Conservation (phyloP, 2,888 invertebrate genomes). For the Blastobasis adustella region DNA sequence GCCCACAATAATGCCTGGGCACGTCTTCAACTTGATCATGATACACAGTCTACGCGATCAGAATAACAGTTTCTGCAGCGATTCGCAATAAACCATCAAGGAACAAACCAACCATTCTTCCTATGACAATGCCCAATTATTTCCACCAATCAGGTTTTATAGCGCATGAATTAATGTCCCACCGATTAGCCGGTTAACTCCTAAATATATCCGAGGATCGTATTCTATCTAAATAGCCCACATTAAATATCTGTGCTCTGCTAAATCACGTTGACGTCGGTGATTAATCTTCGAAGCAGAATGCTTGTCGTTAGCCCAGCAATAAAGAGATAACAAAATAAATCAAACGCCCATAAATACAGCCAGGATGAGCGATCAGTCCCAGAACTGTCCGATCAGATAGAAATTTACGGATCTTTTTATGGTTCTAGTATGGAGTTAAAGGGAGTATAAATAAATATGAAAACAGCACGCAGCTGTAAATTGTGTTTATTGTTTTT, state of each 20-base stretch:
- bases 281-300: conserved; percentile 70
- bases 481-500: conserved; percentile 61
- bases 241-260: conserved; percentile 72
- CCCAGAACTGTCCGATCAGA: conserved; percentile 55
- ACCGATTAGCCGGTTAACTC: conserved; percentile 53
- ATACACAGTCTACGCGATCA: not conserved
- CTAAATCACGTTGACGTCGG: conserved; percentile 70
- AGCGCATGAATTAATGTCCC: conserved; percentile 35
- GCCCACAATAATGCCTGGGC: not conserved
- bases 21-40: not conserved
- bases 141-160: conserved; percentile 16
- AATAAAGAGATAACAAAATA: conserved; percentile 74
- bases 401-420: conserved; percentile 64
- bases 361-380: conserved; percentile 64
- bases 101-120: conserved; percentile 2
- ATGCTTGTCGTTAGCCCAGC: conserved; percentile 69
- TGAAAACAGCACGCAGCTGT: conserved; percentile 52
- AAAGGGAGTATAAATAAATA: conserved; percentile 57
- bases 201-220: conserved; percentile 56
- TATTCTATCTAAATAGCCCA: conserved; percentile 64
- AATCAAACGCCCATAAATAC: conserved; percentile 72
- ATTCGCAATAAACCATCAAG: too few relatives aligned
- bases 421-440: conserved; percentile 54
- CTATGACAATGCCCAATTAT: conserved; percentile 32
- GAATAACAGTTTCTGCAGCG: too few relatives aligned